Percentiles rank a stretch among this genome's conserved stretches.
phyloP scores from a whole-genome alignment of 2,113 vertebrate species.

The Mus spicilegus region DNA sequence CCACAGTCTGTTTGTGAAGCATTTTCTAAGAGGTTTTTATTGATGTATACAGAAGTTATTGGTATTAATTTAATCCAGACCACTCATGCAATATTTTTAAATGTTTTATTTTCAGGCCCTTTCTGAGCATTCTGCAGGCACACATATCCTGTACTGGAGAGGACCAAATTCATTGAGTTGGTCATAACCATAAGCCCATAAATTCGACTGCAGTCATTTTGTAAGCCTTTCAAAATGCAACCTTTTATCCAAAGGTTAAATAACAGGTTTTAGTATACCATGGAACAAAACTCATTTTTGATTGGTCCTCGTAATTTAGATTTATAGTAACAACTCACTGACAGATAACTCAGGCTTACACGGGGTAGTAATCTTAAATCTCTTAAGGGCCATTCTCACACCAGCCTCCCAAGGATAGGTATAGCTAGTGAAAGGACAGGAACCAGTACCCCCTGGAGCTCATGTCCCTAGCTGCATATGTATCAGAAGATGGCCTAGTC shows the following conservation, averaged over 20 bases:
- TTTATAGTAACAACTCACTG: not conserved
- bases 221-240: not conserved
- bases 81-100: not conserved
- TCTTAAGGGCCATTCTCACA: not conserved
- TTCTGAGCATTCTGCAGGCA: not conserved
- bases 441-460: too few species aligned
- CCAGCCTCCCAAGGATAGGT: not conserved
- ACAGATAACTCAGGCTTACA: not conserved
- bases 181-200: not conserved
- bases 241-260: not conserved
- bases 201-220: not conserved
- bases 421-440: too few species aligned
- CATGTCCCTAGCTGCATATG: too few species aligned
- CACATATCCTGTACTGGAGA: not conserved
- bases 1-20: not conserved
- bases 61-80: constrained; percentile 10
- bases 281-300: not conserved
- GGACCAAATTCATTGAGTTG: not conserved
- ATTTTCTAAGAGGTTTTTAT: constrained; percentile 56
- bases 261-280: not conserved
- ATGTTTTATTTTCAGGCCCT: constrained; percentile 15
- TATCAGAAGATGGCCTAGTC: too few species aligned
- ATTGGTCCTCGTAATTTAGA: not conserved
- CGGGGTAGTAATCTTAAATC: not conserved
- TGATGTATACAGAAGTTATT: constrained; percentile 21